Evolutionary conservation across 2,888 invertebrate genomes (phyloP), one percentile per base, ranked within the genome.

Genomic region (Cantharis flavilabris): DNA sequence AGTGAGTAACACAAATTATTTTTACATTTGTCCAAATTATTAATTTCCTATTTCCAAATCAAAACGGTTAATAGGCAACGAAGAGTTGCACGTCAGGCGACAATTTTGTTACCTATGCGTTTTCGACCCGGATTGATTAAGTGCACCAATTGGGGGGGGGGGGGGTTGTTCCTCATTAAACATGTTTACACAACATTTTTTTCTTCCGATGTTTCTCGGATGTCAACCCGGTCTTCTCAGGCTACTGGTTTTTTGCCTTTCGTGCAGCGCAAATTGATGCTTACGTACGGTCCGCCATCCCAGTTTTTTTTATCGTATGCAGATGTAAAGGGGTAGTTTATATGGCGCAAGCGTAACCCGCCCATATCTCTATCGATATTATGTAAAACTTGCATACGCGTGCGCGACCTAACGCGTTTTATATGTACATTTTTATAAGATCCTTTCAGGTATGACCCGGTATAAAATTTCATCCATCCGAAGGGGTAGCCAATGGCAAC

Each of bases 301-400:
- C 82, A 81, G 81, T 85, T 86, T 67, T 64, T 86, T 86, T 86
- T 84, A 83, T 81, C 80, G 83, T 86, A 86, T 87, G 86, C 86
- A 86, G 86, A 87, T 86, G 84, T 82, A 83, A 86, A 86, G 85
- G 86, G 86, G 85, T 86, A 84, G 84, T 85, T 85, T 84, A 82
- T 80, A 86, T 84, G 82, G 87, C 86, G 86, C 87, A 86, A 83
- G 86, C 86, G 85, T 86, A 86, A 83, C 85, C 85, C 87, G 86
- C 87, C 87, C 87, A 86, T 86, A 87, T 87, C 85, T 86, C 85
- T 86, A 88, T 88, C 86, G 88, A 88, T 87, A 88, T 88, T 88
- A 88, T 88, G 88, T 88, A 88, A 88, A 87, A 85, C 84, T 81
- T 76, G 82, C 69, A 70, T 73, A 87, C 88, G 87, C 87, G 84